phyloP scores from a whole-genome alignment of 2,797 vertebrate genomes.

The Taeniopygia guttata region DNA sequence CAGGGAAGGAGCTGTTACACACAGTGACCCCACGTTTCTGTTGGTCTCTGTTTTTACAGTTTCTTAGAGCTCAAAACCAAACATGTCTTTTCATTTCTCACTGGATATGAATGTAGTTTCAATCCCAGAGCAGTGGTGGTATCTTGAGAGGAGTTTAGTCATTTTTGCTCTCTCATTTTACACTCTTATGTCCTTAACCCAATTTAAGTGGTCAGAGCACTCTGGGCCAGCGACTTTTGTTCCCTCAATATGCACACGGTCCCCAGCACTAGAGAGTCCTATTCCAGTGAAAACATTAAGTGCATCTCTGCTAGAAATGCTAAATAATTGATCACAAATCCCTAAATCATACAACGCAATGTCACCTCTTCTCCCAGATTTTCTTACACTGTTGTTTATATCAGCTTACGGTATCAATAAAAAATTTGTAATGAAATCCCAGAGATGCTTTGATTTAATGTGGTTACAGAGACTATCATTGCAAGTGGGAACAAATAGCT shows the following conservation, averaged over 20 bases:
- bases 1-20: not conserved
- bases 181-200: not conserved
- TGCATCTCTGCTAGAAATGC: not conserved
- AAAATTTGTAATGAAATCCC: slow-evolving; percentile 26
- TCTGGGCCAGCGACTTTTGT: not conserved
- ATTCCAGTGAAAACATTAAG: not conserved
- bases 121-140: not conserved
- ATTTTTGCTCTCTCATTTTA: slow-evolving; percentile 21
- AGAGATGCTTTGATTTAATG: slow-evolving; percentile 22
- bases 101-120: not conserved
- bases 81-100: not conserved
- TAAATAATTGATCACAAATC: slow-evolving; percentile 48
- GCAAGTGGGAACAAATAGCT: slow-evolving; percentile 55
- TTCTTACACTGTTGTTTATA: slow-evolving; percentile 40
- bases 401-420: not conserved
- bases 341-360: not conserved
- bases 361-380: slow-evolving; percentile 18
- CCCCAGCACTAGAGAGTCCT: not conserved
- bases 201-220: slow-evolving; percentile 9
- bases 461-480: slow-evolving; percentile 32
- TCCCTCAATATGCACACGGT: rapidly evolving
- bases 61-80: slow-evolving; percentile 11
- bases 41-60: not conserved
- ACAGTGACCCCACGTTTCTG: not conserved
- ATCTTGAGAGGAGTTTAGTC: not conserved